Evolutionary conservation across 2,113 vertebrate genomes (phyloP).

Genomic region (Centropus unirufus): DNA sequence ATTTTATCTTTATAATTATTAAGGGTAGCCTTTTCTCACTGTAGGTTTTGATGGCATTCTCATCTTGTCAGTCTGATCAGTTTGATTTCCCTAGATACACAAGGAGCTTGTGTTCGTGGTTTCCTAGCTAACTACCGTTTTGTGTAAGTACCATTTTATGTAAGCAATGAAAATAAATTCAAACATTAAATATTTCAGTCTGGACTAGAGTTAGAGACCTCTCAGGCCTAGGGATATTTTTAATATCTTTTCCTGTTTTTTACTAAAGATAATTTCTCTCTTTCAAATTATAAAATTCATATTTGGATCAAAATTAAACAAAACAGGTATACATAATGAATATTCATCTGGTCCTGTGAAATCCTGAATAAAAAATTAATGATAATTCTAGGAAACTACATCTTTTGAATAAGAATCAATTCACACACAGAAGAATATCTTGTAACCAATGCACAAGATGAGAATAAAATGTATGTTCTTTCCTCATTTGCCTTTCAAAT

Average conservation of each 20-base stretch:
- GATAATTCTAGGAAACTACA: not conserved
- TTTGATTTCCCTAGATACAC: not conserved
- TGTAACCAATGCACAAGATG: not conserved
- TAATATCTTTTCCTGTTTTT: not conserved
- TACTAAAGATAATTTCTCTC: not conserved
- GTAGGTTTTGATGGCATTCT: not conserved
- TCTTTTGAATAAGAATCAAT: not conserved
- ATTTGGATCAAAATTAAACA: not conserved
- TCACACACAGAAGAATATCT: not conserved
- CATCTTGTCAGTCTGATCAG: not conserved
- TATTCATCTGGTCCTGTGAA: not conserved
- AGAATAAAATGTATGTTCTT: not conserved
- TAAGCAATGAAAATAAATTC: not conserved
- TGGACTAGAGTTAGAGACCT: not conserved
- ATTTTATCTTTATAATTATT: not conserved
- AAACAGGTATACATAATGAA: not conserved
- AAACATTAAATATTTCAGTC: not conserved
- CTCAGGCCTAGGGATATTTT: not conserved
- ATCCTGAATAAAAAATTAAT: not conserved
- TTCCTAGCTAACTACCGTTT: not conserved
- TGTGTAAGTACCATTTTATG: not conserved
- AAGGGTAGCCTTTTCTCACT: not conserved
- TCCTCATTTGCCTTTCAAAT: not conserved
- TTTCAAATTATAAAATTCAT: not conserved
- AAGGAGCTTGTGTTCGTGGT: not conserved